phyloP scores from a whole-genome alignment of 2,113 vertebrate genomes.

The Oreochromis aureus region DNA sequence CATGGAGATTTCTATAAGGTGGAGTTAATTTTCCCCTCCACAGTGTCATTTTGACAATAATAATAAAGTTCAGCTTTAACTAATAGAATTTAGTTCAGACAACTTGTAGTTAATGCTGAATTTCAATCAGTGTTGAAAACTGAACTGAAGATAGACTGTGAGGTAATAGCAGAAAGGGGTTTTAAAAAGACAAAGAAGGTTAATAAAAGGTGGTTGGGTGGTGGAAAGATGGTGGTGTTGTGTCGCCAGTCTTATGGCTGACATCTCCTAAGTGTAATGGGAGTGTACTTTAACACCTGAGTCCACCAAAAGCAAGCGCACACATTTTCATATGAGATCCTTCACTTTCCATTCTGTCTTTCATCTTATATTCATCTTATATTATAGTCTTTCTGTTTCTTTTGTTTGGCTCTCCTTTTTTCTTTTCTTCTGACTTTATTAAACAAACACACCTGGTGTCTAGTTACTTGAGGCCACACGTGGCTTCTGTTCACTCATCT shows the following conservation, averaged over 20 bases:
- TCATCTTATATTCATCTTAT: conserved; percentile 63
- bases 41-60: neutral
- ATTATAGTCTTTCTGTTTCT: conserved; percentile 57
- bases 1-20: neutral
- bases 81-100: neutral
- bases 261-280: conserved; percentile 74
- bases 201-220: neutral
- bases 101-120: neutral
- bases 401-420: conserved; percentile 31
- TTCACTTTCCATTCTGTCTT: conserved; percentile 38
- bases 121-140: neutral
- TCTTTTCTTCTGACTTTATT: conserved; percentile 30
- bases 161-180: neutral
- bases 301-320: conserved; percentile 51
- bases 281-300: conserved; percentile 85
- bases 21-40: neutral
- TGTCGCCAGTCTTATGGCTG: conserved; percentile 46
- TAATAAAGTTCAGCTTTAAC: neutral
- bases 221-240: conserved; percentile 21
- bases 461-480: conserved; percentile 5
- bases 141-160: neutral
- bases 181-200: neutral
- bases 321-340: neutral
- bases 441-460: conserved; percentile 54
- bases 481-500: neutral